Base-by-base conservation (phyloP, 2,113 vertebrate species). In the Aramus guarauna region DNA sequence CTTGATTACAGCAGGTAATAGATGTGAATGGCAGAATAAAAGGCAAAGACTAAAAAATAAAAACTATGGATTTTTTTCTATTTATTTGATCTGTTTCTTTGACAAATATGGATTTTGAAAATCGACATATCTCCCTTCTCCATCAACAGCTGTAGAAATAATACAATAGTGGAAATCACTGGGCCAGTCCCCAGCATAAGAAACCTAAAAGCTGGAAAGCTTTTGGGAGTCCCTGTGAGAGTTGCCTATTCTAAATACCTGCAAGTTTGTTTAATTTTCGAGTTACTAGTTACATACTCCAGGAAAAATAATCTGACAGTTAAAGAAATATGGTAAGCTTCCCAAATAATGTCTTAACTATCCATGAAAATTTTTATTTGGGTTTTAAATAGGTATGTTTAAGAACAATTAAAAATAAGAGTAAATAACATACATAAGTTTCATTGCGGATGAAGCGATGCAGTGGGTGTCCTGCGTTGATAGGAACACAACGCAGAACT, bases 371-470 rank as follows among this genome's bases (percentile, higher is more conserved):
- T 16, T 7, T n/a, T 87, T 11, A n/a, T 78, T 68, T 56, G 39
- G 5, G 16, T 60, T 92, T 77, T 37, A 62, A 43, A 32, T 55
- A 63, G 50, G 8, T 41, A 15, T 17, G 9, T 68, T 78, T 47
- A 47, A 81, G 43, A 90, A 34, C 20, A 71, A 37, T 41, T 45
- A 15, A 47, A 79, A 80, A 11, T 15, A 32, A 12, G 4, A 52
- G 10, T 4, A 16, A 43, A 71, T 48, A 66, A 24, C 2, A 0
- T 32, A 24, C 2, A 0, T 32, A 21, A 43, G 17, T 74, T 63
- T 71, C 8, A 16, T 14, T 55, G 64, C 9, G 59, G 21, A 6
- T 41, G 27, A 85, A 50, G 15, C 66, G 45, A 45, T 27, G 13
- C 67, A 92, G 34, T 39, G 55, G 85, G 56, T 45, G 66, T 34